A percentile compares a stretch with the other conserved stretches of the same genome.
These are phyloP conservation scores for Eutrigla gurnardus DNA, from an alignment of 2,797 vertebrate species.

Conservation along the genomic window DNA sequence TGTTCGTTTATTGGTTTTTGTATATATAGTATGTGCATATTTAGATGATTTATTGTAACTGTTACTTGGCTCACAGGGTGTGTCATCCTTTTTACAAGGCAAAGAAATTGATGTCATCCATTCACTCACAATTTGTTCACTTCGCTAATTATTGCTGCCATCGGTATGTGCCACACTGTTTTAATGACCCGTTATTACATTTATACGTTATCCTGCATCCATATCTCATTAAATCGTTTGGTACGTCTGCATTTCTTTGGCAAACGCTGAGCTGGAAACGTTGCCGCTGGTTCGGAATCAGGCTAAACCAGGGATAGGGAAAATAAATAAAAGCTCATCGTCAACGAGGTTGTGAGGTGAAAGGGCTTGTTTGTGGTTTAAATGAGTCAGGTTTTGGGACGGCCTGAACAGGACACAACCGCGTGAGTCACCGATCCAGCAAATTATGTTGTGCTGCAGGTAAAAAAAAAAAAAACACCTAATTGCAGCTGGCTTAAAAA, in stretches of 20 bases:
- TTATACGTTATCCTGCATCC: neutral
- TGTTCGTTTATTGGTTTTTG: neutral
- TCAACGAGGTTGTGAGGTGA: neutral
- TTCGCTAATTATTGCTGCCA: neutral
- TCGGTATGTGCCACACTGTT: neutral
- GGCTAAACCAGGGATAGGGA: neutral
- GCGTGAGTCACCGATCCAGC: conserved; percentile 41
- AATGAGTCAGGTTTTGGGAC: conserved; percentile 52
- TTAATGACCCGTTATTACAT: neutral
- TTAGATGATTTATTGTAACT: neutral
- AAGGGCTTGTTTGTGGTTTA: conserved; percentile 33
- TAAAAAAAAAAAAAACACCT: conserved; percentile 17
- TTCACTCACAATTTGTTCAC: neutral
- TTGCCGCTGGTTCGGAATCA: too few relatives aligned
- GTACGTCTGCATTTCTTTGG: neutral
- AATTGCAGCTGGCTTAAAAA: neutral
- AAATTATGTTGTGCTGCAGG: neutral
- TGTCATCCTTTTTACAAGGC: conserved; percentile 14
- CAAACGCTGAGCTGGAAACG: neutral
- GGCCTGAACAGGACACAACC: conserved; percentile 16
- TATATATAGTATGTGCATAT: neutral
- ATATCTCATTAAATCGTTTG: neutral
- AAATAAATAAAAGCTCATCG: neutral
- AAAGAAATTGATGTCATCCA: conserved; percentile 15
- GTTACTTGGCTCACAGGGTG: neutral